Evolutionary conservation across 1,140 invertebrate genomes (phyloP), one percentile per base, ranked within the genome.

Genomic region (Drosophila ficusphila): DNA sequence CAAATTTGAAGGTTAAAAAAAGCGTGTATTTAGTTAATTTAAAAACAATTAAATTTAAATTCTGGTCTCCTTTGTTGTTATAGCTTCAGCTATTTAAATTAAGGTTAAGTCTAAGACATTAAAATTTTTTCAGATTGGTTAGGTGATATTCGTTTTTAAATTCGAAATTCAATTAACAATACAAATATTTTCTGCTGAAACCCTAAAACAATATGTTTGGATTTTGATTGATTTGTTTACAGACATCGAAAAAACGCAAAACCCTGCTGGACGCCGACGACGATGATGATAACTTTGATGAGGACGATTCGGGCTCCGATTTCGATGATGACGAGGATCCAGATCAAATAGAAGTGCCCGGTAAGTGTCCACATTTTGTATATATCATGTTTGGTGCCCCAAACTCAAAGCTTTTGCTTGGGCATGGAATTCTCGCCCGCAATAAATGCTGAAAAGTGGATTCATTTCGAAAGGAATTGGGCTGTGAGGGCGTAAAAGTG

Each of bases 251-350:
- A 60, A 90, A 91, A 42, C 64, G 79, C 2, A 90, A 89, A 67
- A 54, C 70, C 12, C 56, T 78, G 23, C 74, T 91, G 16, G 82
- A 89, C 46, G 69, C 65, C 39, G 76, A 69, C n/a, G 89, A 90
- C 19, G 72, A 89, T 12, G 71, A 82, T 36, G 90, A 89, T 33
- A 71, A 73, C 47, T 77, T 89, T 52, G 94, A 94, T 89, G 95
- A 95, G 58, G 94, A 95, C 58, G 94, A 94, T 51, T 95, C 95
- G 27, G 95, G 94, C 57, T 96, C 95, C 64, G 96, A 97, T 89
- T 96, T 96, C 91, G 96, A 96, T 88, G 96, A 97, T 88, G 96
- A 97, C 92, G 96, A 97, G 75, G 96, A 97, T 94, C 96, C 96
- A 56, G 96, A 97, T 91, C 96, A 96, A 92, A 96, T 97, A 92